Conservation (phyloP, 2,797 vertebrate genomes). For the Leptatherina wallacei region DNA sequence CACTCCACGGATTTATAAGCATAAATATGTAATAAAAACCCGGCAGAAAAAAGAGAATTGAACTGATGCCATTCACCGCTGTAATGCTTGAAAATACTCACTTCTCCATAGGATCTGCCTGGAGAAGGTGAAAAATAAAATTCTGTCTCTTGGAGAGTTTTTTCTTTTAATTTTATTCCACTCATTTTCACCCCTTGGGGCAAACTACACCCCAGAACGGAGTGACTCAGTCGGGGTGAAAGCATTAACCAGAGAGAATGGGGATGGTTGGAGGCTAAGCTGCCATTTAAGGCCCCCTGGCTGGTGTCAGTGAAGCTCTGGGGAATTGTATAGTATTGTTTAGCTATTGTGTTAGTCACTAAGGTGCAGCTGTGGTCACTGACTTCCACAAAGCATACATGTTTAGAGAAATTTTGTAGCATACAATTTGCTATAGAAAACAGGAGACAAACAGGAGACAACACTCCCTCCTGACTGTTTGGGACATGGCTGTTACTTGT, state of each 20-base stretch:
- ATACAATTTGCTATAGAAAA: conserved; percentile 36
- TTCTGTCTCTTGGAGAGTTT: not conserved
- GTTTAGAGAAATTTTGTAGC: conserved; percentile 46
- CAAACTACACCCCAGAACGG: conserved; percentile 37
- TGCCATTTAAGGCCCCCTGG: conserved; percentile 39
- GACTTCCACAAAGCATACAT: conserved; percentile 32
- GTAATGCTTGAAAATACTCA: conserved; percentile 35
- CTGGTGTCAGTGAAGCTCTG: conserved; percentile 55
- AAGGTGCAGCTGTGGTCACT: conserved; percentile 38
- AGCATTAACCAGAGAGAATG: conserved; percentile 28
- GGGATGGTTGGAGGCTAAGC: conserved; percentile 44
- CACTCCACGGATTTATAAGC: conserved; percentile 63
- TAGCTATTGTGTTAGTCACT: conserved; percentile 47
- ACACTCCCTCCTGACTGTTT: conserved; percentile 49
- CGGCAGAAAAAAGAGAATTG: conserved; percentile 40
- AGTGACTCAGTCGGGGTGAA: conserved; percentile 37
- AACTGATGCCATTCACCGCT: conserved; percentile 44
- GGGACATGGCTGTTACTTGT: conserved; percentile 66
- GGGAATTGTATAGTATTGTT: conserved; percentile 47
- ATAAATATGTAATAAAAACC: conserved; percentile 80
- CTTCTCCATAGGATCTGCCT: conserved; percentile 16
- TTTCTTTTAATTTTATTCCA: conserved; percentile 7
- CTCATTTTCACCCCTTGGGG: not conserved
- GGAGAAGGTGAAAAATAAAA: conserved; percentile 22
- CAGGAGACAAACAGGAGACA: conserved; percentile 39